Percentiles rank a stretch among this genome's conserved stretches.
phyloP scores from a whole-genome alignment of 2,113 vertebrate genomes.

The Rhinopomastus cyanomelas region DNA sequence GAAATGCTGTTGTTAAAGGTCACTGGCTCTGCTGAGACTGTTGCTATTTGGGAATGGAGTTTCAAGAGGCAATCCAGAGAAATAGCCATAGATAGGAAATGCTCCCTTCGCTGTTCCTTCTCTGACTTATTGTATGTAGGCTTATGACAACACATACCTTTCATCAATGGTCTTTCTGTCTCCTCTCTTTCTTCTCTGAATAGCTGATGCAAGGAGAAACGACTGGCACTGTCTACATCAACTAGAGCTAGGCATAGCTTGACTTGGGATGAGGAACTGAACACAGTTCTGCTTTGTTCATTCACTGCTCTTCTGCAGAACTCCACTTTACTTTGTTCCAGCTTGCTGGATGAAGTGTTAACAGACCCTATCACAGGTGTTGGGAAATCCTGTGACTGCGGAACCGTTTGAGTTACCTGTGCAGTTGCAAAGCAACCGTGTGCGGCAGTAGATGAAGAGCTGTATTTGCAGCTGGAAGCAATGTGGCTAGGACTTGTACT shows the following conservation, averaged over 20 bases:
- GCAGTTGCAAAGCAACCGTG: neutral
- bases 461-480: neutral
- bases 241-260: neutral
- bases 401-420: neutral
- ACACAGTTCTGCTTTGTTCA: neutral
- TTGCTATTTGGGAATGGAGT: conserved; percentile 24
- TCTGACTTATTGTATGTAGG: neutral
- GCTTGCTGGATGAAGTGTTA: neutral
- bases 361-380: neutral
- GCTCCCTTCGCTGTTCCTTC: neutral
- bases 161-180: neutral
- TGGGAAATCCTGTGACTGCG: neutral
- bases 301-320: neutral
- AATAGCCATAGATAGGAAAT: neutral
- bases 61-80: conserved; percentile 2
- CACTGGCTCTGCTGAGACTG: neutral
- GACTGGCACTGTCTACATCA: neutral
- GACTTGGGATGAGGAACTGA: neutral
- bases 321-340: neutral
- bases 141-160: neutral
- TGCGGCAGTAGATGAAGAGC: neutral
- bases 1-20: conserved; percentile 29
- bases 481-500: neutral
- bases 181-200: neutral
- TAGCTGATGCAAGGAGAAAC: neutral